These are phyloP conservation scores for Mirza zaza DNA, from an alignment of 2,113 vertebrate genomes.

Conservation along the genomic window DNA sequence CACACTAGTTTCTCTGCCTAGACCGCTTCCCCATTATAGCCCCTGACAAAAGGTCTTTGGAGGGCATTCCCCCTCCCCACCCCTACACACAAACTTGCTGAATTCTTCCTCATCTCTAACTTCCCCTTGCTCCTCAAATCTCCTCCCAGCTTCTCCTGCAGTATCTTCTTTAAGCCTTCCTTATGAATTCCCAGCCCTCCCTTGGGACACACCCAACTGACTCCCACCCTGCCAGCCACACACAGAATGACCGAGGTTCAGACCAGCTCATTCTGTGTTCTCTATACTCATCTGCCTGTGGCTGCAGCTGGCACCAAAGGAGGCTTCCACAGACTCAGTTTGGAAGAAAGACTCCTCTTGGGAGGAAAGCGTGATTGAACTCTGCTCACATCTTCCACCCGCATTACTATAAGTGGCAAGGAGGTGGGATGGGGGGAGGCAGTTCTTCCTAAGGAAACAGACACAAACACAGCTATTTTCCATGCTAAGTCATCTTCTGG, in stretches of 20 bases:
- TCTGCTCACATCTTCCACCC: background rate
- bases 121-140: background rate
- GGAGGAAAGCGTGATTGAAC: background rate
- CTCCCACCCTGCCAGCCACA: background rate
- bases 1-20: background rate
- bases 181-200: background rate
- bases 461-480: background rate
- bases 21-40: background rate
- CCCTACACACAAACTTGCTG: background rate
- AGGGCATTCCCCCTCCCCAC: background rate
- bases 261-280: background rate
- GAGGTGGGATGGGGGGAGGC: rapidly evolving
- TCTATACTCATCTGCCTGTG: background rate
- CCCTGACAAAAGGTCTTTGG: background rate
- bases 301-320: background rate
- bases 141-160: background rate
- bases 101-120: background rate
- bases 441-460: background rate
- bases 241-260: background rate
- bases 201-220: background rate
- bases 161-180: background rate
- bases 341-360: background rate
- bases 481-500: background rate
- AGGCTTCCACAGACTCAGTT: background rate
- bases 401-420: background rate